Base-by-base conservation (phyloP, 2,888 invertebrate species). In the Zygothrica quintamaculata region DNA sequence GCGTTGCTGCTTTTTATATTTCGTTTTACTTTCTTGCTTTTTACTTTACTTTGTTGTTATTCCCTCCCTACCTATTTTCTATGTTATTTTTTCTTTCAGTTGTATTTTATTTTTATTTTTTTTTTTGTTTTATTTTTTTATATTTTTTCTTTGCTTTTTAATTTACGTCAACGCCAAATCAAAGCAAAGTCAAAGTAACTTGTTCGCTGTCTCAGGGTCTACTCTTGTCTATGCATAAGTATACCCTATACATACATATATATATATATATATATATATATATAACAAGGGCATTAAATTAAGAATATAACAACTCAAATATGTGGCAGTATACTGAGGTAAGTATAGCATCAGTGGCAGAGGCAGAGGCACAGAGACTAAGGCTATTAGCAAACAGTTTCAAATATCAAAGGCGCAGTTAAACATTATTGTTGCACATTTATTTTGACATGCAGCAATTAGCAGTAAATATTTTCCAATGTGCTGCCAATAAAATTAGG, bases 301-400 rank as follows among this genome's bases (percentile, higher is more conserved):
- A 77, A 84, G 87, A 80, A 65, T 84, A 86, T 80, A 86, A 56
- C 79, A 82, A 51, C 31, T 47, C 25, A 53, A 36, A 47, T 7
- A 39, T 13, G 25, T 6, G 1, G 11, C 12, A 18, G 6, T 12
- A 36, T n/a, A 6, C 22, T 12, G 13, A 36, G 44, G 3, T 37
- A 13, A 5, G 13, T n/a, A n/a, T n/a, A n/a, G n/a, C n/a, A n/a
- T n/a, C n/a, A n/a, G n/a, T 13, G 29, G 12, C 1, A 16, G 29
- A 0, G 7, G 15, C 13, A n/a, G 33, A 18, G 25, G 5, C 44
- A 26, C 6, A 13, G 22, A 42, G 22, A 42, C 56, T 16, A 36
- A 58, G 81, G 81, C 88, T 88, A 87, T 88, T 88, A 89, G 89
- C 75, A 84, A 78, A 81, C 60, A 74, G 75, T 68, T 77, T 88